These are phyloP conservation scores for Cheilinus undulatus DNA, from an alignment of 2,113 vertebrate species.

Conservation along the genomic window DNA sequence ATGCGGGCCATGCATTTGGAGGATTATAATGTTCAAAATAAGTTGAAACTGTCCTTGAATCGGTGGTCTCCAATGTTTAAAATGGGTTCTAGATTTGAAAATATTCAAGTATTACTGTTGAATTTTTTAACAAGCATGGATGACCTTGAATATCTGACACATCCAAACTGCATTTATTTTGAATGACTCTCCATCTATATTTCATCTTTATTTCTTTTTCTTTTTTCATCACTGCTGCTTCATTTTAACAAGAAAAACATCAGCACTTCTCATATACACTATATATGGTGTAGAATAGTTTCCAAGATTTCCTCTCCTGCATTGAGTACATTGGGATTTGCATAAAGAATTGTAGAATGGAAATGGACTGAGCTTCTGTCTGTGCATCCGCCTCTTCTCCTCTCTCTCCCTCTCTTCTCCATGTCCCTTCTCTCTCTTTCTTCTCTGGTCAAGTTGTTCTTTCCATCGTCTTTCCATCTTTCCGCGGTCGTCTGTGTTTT, in stretches of 20 bases:
- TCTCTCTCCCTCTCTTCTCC: not conserved
- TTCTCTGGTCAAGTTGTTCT: constrained; percentile 44
- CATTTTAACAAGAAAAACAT: not conserved
- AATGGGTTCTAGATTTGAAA: too few species aligned
- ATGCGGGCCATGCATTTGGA: too few species aligned
- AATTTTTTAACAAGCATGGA: not conserved
- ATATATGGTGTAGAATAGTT: too few species aligned
- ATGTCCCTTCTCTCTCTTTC: not conserved
- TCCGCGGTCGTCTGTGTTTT: constrained; percentile 67
- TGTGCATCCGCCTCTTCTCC: constrained; percentile 14
- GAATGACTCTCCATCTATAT: not conserved
- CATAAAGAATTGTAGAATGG: constrained; percentile 5
- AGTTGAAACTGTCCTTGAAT: too few species aligned
- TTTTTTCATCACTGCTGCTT: not conserved
- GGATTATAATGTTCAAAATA: too few species aligned
- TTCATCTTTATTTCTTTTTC: not conserved
- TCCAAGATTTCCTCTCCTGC: not conserved
- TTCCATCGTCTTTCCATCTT: constrained; percentile 63
- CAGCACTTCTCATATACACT: too few species aligned
- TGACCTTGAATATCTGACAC: not conserved
- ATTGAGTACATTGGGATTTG: not conserved
- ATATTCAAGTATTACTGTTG: too few species aligned
- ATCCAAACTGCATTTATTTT: not conserved
- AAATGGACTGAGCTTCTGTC: not conserved
- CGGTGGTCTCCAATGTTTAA: too few species aligned